Percentiles rank a stretch among this genome's conserved stretches.
These are phyloP conservation scores for Rhabdophis nuchalis DNA, from an alignment of 2,797 vertebrate species.

Conservation along the genomic window DNA sequence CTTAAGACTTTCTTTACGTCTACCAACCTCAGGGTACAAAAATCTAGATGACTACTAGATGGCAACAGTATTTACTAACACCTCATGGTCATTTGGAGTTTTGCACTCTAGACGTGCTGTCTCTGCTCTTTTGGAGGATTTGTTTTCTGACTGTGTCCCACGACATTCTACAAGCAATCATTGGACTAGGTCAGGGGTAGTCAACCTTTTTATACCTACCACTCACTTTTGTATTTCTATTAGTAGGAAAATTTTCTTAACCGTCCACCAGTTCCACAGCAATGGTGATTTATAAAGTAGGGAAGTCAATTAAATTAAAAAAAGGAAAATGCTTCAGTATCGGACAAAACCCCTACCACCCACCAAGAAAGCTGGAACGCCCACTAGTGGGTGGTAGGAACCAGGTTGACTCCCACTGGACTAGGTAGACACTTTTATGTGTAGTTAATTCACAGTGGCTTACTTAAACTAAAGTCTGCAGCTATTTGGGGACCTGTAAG, in stretches of 20 bases:
- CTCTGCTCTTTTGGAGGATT: not conserved
- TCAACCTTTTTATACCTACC: no score
- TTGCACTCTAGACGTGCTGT: not conserved
- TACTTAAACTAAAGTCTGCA: not conserved
- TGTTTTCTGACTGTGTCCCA: not conserved
- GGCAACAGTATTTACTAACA: not conserved
- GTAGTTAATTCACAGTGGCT: not conserved
- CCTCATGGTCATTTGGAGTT: not conserved
- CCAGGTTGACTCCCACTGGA: no score
- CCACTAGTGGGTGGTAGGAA: no score
- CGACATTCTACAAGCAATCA: not conserved
- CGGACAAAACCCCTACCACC: no score
- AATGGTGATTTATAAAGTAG: no score
- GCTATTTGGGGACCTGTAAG: not conserved
- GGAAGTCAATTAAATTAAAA: no score
- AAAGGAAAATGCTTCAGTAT: no score
- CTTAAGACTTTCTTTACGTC: not conserved
- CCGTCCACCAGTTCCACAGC: no score
- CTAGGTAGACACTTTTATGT: not conserved
- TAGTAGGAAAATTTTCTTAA: no score
- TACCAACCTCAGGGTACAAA: not conserved
- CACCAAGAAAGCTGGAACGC: no score
- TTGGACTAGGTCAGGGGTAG: not conserved
- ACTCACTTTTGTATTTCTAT: no score
- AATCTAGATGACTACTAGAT: not conserved